Evolutionary conservation across 2,113 vertebrate species (phyloP).

Genomic region (Oryzias javanicus): DNA sequence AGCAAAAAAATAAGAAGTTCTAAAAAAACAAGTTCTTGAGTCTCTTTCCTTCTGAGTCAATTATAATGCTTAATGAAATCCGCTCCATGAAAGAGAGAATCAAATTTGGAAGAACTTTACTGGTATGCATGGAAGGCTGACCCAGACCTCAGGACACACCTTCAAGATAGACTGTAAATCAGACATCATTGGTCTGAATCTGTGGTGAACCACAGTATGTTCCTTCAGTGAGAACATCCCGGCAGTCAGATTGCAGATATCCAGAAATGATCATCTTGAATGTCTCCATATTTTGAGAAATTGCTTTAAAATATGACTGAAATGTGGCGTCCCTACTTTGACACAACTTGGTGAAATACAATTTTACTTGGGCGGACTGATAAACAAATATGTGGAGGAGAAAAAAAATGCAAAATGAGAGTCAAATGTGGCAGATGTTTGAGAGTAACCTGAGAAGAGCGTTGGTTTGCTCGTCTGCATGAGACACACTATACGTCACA

Average conservation of each 20-base stretch:
- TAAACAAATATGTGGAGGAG: slow-evolving; percentile 1
- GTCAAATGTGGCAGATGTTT: slow-evolving; percentile 56
- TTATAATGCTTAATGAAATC: no score
- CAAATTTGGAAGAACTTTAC: background rate
- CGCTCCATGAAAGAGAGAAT: background rate
- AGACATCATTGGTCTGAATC: background rate
- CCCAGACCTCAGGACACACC: background rate
- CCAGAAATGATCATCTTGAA: slow-evolving; percentile 1
- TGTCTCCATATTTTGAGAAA: background rate
- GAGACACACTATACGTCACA: slow-evolving; percentile 36
- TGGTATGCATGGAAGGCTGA: background rate
- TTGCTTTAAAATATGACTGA: background rate
- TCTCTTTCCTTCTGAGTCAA: no score
- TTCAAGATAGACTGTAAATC: background rate
- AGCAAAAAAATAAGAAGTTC: no score
- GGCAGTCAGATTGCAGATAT: background rate
- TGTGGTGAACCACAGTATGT: background rate
- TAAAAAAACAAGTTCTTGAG: no score
- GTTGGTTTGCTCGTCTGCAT: slow-evolving; percentile 33
- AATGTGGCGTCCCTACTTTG: background rate
- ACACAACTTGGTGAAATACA: background rate
- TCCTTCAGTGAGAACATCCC: background rate
- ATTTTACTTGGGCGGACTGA: background rate
- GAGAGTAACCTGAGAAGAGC: slow-evolving; percentile 51
- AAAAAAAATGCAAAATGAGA: background rate